Conservation (phyloP, 1,140 invertebrate species). For the Drosophila lacteicornis region DNA sequence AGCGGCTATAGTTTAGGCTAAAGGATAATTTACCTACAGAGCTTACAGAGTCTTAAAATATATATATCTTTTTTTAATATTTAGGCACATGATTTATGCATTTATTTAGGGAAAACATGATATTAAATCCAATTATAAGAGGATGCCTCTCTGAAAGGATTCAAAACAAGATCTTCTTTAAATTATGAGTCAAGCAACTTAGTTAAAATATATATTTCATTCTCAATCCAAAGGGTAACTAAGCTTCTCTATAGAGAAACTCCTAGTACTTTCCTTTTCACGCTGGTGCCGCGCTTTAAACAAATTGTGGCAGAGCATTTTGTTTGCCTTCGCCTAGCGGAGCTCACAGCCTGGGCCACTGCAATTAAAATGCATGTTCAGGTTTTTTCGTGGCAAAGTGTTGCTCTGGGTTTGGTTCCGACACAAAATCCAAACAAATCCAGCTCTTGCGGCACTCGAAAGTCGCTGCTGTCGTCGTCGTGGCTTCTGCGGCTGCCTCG, state of each 20-base stretch:
- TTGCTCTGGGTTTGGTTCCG: slow-evolving; percentile 34
- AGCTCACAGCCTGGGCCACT: slow-evolving; percentile 37
- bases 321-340: slow-evolving; percentile 58
- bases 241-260: not conserved
- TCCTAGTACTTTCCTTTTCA: slow-evolving; percentile 48
- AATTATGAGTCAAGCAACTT: not conserved
- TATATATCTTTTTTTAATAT: not conserved
- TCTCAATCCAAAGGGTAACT: not conserved
- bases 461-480: slow-evolving; percentile 41
- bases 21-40: not conserved
- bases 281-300: slow-evolving; percentile 42
- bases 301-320: slow-evolving; percentile 71
- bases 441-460: slow-evolving; percentile 60
- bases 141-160: not conserved
- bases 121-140: not conserved
- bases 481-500: slow-evolving; percentile 43
- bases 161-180: not conserved
- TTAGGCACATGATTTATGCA: no score
- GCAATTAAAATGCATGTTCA: slow-evolving; percentile 82
- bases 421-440: slow-evolving; percentile 17
- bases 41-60: no score
- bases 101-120: not conserved
- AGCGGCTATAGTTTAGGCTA: not conserved
- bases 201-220: not conserved
- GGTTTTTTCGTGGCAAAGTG: slow-evolving; percentile 73